Percentiles rank a stretch among this genome's conserved stretches.
Evolutionary conservation across 2,888 invertebrate species (phyloP).

Genomic region (Brachylomia viminalis): DNA sequence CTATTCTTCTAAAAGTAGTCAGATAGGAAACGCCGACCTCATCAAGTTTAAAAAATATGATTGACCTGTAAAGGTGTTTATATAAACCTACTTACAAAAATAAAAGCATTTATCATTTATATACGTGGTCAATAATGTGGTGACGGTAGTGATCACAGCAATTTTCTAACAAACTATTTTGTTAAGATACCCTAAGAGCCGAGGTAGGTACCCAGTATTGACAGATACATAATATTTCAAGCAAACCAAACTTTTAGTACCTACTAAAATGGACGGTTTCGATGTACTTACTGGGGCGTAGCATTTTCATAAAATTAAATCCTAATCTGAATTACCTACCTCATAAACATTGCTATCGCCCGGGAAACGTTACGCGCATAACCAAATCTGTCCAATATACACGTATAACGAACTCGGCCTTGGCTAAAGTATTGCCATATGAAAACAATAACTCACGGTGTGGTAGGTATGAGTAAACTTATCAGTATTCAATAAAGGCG

Average conservation of each 20-base stretch:
- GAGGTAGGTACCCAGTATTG: background rate
- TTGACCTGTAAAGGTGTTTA: too few species aligned
- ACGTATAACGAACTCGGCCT: conserved; percentile 61
- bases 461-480: conserved; percentile 77
- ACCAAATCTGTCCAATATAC: conserved; percentile 55
- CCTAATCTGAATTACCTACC: conserved; percentile 37
- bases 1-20: too few species aligned
- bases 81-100: too few species aligned
- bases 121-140: background rate
- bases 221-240: conserved; percentile 3
- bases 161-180: background rate
- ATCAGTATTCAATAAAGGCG: conserved; percentile 82
- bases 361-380: conserved; percentile 39
- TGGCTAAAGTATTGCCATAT: conserved; percentile 68
- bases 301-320: conserved; percentile 20
- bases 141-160: background rate
- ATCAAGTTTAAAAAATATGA: too few species aligned
- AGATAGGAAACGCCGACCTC: too few species aligned
- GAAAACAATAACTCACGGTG: conserved; percentile 72
- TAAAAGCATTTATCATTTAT: too few species aligned
- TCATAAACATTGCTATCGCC: conserved; percentile 45
- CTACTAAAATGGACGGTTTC: background rate
- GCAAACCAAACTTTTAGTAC: background rate
- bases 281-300: conserved; percentile 1
- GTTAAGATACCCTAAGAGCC: background rate